Evolutionary conservation across 2,888 invertebrate species (phyloP), one percentile per base, ranked within the genome.

Genomic region (Caenorhabditis zanzibari): DNA sequence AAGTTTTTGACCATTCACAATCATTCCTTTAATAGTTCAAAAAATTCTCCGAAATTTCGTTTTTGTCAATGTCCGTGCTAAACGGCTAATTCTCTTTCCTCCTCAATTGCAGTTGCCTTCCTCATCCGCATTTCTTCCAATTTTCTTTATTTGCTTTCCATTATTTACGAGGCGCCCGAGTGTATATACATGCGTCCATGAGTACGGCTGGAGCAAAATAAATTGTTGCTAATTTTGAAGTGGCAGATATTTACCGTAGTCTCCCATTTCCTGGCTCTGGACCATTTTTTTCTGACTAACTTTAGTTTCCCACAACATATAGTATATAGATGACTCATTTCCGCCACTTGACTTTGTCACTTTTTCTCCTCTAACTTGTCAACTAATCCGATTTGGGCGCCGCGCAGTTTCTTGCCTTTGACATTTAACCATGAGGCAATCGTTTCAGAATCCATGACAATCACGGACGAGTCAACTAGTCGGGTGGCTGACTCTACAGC

Each of bases 221-320:
- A 69, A 77, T 77, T 77, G 77, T 77, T 77, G 77, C 77, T 77
- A 77, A 77, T 77, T 77, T 77, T 71, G 77, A 77, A 77, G 77
- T 77, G 77, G 69, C 58, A 49, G 61, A 73, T 58, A 66, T 59
- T 58, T 66, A 26, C 66, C 22, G 56, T 66, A 19, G 56, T 38
- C 38, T 61, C 64, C 16, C n/a, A 5, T n/a, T 26, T 41, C n/a
- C 63, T 28, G 24, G 38, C 28, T 24, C 63, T 16, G 44, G 63
- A 63, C 44, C 41, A 14, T n/a, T 64, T 58, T 54, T 54, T 56
- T 22, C 26, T 14, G n/a, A 49, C 9, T n/a, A n/a, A n/a, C n/a
- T n/a, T n/a, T n/a, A n/a, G n/a, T n/a, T n/a, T n/a, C n/a, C n/a
- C n/a, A n/a, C n/a, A n/a, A n/a, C n/a, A n/a, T n/a, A n/a, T n/a